Evolutionary conservation across 2,888 invertebrate genomes (phyloP), one percentile per base, ranked within the genome.

Genomic region (Nemotelus nigrinus): DNA sequence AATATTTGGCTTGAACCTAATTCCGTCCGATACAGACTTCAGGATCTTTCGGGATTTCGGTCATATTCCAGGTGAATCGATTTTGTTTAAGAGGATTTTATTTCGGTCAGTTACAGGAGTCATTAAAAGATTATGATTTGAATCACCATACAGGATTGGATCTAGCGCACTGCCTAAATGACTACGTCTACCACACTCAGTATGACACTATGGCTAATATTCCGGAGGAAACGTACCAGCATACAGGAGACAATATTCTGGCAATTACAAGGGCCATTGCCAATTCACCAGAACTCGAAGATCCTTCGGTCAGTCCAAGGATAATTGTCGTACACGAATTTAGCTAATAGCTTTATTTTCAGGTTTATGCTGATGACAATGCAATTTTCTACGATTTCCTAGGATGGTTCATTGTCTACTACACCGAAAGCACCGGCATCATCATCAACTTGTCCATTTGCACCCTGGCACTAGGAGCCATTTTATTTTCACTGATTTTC

Each of bases 101-200:
- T 7, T 63, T 41, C 3, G 2, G 25, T 57, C 25, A 25, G 1
- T 4, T 5, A 4, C 57, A 25, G 25, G 0, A 25, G 25, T 57
- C 25, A 57, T 57, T 3, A 3, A 57, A 25, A 57, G 10, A 57
- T 57, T 25, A 25, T 25, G 6, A 57, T 68, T 65, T 43, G 2
- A 41, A 65, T 8, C 6, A 45, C 44, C 25, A 8, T 48, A n/a
- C 47, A 92, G 94, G 94, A 44, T 85, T 94, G 48, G 95, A 95
- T 85, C 91, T 95, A 85, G 95, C 94, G 0, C 93, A 93, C 85
- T 89, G 90, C 41, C 90, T 91, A 75, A 93, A 94, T 87, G 94
- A 94, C 0, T 91, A 91, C 84, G 92, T 94, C 64, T 94, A 94
- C 86, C 94, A 94, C 86, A 94, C 95, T 0, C 89, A 90, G n/a